Evolutionary conservation across 2,797 vertebrate species (phyloP).

Genomic region (Passerculus sandwichensis): DNA sequence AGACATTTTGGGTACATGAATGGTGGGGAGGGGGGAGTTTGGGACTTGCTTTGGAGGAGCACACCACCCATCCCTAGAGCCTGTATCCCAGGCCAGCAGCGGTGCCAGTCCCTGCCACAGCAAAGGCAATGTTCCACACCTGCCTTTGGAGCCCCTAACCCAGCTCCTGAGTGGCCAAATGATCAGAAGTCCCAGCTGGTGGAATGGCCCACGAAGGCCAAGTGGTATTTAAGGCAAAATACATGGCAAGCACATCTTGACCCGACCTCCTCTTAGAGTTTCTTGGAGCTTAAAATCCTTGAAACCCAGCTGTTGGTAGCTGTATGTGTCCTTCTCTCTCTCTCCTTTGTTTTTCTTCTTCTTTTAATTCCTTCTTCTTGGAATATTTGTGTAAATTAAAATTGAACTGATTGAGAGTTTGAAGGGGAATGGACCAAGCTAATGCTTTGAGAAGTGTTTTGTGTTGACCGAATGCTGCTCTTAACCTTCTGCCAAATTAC

Average conservation of each 20-base stretch:
- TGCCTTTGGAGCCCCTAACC: no score
- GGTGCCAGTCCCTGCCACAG: not conserved
- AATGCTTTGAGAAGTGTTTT: not conserved
- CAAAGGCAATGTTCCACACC: not conserved
- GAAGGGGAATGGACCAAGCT: not conserved
- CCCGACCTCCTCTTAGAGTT: not conserved
- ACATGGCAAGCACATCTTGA: accelerated
- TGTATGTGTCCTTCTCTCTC: not conserved
- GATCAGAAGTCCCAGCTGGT: not conserved
- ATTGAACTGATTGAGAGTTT: not conserved
- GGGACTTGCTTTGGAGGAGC: not conserved
- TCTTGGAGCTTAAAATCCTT: not conserved
- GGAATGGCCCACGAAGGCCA: not conserved
- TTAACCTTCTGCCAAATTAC: not conserved
- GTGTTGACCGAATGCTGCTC: not conserved
- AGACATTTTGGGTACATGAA: not conserved
- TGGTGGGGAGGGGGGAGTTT: not conserved
- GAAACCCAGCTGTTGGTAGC: not conserved
- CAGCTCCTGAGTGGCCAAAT: not conserved
- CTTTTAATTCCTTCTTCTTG: not conserved
- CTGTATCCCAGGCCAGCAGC: not conserved
- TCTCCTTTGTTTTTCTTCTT: not conserved
- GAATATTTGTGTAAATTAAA: not conserved
- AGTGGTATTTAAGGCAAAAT: not conserved
- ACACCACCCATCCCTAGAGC: not conserved